These are phyloP conservation scores for Melanostoma scalare DNA, from an alignment of 2,888 invertebrate species.

Conservation along the genomic window DNA sequence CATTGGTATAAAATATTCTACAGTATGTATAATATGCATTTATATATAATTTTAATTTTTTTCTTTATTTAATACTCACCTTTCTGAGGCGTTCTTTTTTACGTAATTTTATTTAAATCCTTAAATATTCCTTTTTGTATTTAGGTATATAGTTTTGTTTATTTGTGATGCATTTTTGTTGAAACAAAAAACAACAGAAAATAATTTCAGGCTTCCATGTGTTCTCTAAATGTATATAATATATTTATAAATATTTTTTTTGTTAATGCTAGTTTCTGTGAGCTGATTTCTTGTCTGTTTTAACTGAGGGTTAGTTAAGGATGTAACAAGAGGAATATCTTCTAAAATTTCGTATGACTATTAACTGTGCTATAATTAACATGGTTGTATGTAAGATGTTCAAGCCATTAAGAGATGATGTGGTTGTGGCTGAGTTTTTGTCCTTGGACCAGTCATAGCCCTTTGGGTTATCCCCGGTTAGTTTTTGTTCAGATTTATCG, in stretches of 20 bases:
- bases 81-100: slow-evolving; percentile 61
- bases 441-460: slow-evolving; percentile 81
- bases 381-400: slow-evolving; percentile 22
- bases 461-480: slow-evolving; percentile 81
- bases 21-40: slow-evolving; percentile 30
- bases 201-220: slow-evolving; percentile 65
- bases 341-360: slow-evolving; percentile 59
- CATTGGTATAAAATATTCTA: slow-evolving; percentile 73
- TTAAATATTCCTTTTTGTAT: slow-evolving; percentile 52
- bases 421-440: slow-evolving; percentile 74
- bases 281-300: slow-evolving; percentile 17
- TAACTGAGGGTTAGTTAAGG: slow-evolving; percentile 58
- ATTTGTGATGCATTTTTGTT: slow-evolving; percentile 28
- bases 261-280: slow-evolving; percentile 47
- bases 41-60: slow-evolving; percentile 17
- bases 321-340: slow-evolving; percentile 3
- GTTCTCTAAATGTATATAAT: slow-evolving; percentile 39
- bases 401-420: slow-evolving; percentile 14
- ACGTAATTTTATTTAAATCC: slow-evolving; percentile 51
- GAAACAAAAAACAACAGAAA: slow-evolving; percentile 30
- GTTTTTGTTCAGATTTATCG: slow-evolving; percentile 90
- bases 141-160: slow-evolving; percentile 22
- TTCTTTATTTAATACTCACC: slow-evolving; percentile 27
- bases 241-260: slow-evolving; percentile 34
- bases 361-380: slow-evolving; percentile 49